Evolutionary conservation across 2,113 vertebrate genomes (phyloP), one percentile per base, ranked within the genome.

Genomic region (Copsychus sechellarum): DNA sequence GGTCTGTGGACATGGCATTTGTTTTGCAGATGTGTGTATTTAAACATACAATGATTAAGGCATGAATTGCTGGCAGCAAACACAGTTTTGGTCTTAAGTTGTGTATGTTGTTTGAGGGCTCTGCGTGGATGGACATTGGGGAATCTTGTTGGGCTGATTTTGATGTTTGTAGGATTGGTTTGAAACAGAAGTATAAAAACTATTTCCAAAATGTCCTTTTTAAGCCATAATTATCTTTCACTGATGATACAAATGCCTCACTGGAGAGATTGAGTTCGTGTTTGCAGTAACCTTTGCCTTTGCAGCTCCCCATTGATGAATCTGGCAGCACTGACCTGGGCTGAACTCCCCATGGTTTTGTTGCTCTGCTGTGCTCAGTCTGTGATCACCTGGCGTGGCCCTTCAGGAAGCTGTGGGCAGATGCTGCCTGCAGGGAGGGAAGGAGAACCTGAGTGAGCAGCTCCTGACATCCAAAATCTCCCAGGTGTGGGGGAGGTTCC

Each of bases 401-500:
- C 31, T 87, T 66, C 14, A 40, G 91, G 71, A 77, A 56, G 45
- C 66, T 31, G 19, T 22, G 66, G 93, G 88, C 43, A 81, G 78
- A 42, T 72, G 50, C 2, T 85, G 64, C 29, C 65, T 74, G 73
- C 11, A 31, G 56, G 45, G 58, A 69, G 73, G 50, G 45, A 81
- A 38, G 78, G 40, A 76, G 42, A 81, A 50, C 23, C 28, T 0
- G 3, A 25, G 16, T 9, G 15, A n/a, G 36, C 42, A 57, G 56
- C 61, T 90, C 25, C 56, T 45, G 7, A 33, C 36, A 42, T 24
- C 65, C 53, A 5, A 56, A 26, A 2, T 24, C 12, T 23, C 25
- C 0, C 0, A 0, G 9, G 45, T 33, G 72, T 36, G 8, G 10
- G 25, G 54, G 38, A 54, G 22, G n/a, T 8, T 73, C 33, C 29